phyloP scores from a whole-genome alignment of 2,888 invertebrate species.

The Eretmocerus hayati region DNA sequence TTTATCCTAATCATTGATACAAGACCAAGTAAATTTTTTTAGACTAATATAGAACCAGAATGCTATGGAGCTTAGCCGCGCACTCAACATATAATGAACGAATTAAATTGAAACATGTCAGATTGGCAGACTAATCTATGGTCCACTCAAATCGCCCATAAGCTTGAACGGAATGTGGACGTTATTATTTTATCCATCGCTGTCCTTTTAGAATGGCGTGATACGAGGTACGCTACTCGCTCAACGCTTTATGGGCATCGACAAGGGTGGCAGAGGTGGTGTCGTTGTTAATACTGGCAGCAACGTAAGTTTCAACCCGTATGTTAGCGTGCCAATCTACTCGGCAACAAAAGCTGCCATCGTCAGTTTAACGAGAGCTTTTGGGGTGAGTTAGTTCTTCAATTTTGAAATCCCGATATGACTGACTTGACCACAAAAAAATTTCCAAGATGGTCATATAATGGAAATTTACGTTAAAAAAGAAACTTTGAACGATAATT shows the following conservation, averaged over 20 bases:
- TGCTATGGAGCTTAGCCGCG: too few species aligned
- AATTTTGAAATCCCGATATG: too few species aligned
- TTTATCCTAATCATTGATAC: not conserved
- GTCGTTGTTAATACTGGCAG: slow-evolving; percentile 70
- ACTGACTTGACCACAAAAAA: too few species aligned
- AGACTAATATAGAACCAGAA: too few species aligned
- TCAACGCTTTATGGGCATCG: slow-evolving; percentile 67
- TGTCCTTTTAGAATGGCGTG: slow-evolving; percentile 62
- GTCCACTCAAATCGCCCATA: too few species aligned
- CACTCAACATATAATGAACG: too few species aligned
- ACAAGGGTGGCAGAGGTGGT: slow-evolving; percentile 70
- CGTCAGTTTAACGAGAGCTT: slow-evolving; percentile 65
- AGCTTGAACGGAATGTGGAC: too few species aligned
- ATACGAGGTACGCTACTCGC: slow-evolving; percentile 69
- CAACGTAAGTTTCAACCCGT: slow-evolving; percentile 61
- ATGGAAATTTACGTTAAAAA: not conserved
- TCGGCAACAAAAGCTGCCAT: slow-evolving; percentile 73
- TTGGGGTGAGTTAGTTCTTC: slow-evolving; percentile 62
- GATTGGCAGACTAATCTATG: too few species aligned
- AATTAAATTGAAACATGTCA: too few species aligned
- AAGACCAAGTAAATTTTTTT: too few species aligned
- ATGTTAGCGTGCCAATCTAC: slow-evolving; percentile 68
- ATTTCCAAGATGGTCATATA: too few species aligned
- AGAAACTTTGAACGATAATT: not conserved
- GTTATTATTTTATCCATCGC: too few species aligned